Evolutionary conservation across 2,113 vertebrate genomes (phyloP), one percentile per base, ranked within the genome.

Genomic region (Pogonocichla stellata): DNA sequence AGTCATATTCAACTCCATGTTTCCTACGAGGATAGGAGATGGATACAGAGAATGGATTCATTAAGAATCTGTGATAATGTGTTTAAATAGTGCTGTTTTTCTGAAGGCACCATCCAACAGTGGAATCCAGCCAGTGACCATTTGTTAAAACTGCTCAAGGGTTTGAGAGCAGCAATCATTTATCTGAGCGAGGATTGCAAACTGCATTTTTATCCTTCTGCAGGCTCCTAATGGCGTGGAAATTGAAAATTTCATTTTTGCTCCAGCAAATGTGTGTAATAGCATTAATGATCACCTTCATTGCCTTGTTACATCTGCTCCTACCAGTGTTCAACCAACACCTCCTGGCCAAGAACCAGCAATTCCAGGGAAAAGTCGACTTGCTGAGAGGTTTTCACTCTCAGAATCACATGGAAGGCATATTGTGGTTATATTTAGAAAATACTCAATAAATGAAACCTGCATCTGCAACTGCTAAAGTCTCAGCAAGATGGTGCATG

Each of bases 201-300:
- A 93, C 82, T 66, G 60, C 31, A 73, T 69, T 93, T 91, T 89
- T 90, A 79, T 89, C 90, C 73, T 92, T 90, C 85, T 93, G 84
- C 56, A 73, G 86, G 33, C 40, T 91, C 43, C 79, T 97, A 95
- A 95, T 96, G 80, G 66, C 1, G 10, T 90, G 88, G 85, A 97
- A 96, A 96, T 73, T 3, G 54, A 96, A 80, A 96, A 67, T 93
- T 94, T 93, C 72, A 33, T 62, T 95, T 94, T 87, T 87, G 51
- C 84, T 93, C 56, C 62, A 82, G 86, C 70, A 85, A 90, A 83
- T 4, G 3, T 60, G 53, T 77, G 88, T 78, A 92, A 50, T 53
- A 88, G 70, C 78, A 54, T 83, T 94, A 94, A 83, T 36, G 84
- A 92, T 91, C 78, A 88, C 62, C 66, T 93, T 90, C 84, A 86